phyloP scores from a whole-genome alignment of 2,888 invertebrate genomes.

The Tillus elongatus region DNA sequence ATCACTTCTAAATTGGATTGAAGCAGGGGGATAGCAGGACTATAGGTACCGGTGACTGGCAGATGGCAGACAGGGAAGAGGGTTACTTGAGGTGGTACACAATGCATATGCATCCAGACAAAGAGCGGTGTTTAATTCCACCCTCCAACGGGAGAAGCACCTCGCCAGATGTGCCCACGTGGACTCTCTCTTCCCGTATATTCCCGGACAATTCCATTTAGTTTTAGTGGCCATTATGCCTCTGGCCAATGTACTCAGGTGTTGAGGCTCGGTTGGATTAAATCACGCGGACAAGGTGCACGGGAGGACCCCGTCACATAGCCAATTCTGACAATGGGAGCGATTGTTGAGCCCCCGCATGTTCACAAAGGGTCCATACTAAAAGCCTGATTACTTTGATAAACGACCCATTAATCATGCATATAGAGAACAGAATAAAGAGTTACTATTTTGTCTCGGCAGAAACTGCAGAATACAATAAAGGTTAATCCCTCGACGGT shows the following conservation, averaged over 20 bases:
- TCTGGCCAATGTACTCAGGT: conserved; percentile 43
- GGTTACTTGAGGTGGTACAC: conserved; percentile 42
- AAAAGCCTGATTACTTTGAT: conserved; percentile 42
- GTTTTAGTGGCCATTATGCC: conserved; percentile 42
- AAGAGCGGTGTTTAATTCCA: conserved; percentile 36
- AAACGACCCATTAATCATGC: conserved; percentile 40
- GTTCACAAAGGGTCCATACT: conserved; percentile 29
- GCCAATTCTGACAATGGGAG: conserved; percentile 31
- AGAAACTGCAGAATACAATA: no score
- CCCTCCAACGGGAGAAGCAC: conserved; percentile 25
- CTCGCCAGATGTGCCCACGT: conserved; percentile 42
- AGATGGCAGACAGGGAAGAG: conserved; percentile 40
- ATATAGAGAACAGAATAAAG: conserved; percentile 2
- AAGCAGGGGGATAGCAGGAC: conserved; percentile 29
- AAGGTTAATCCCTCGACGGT: no score
- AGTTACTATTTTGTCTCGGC: neutral
- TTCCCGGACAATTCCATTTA: conserved; percentile 39
- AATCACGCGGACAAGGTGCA: conserved; percentile 40
- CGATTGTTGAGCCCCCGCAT: conserved; percentile 33
- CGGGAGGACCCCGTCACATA: conserved; percentile 17
- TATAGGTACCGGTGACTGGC: conserved; percentile 39
- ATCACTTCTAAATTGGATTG: conserved; percentile 43
- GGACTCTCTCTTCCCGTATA: no score
- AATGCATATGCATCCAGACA: conserved; percentile 42
- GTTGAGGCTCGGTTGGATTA: conserved; percentile 41